Conservation (phyloP, 1,140 invertebrate genomes). For the Saxidomus purpurata region DNA sequence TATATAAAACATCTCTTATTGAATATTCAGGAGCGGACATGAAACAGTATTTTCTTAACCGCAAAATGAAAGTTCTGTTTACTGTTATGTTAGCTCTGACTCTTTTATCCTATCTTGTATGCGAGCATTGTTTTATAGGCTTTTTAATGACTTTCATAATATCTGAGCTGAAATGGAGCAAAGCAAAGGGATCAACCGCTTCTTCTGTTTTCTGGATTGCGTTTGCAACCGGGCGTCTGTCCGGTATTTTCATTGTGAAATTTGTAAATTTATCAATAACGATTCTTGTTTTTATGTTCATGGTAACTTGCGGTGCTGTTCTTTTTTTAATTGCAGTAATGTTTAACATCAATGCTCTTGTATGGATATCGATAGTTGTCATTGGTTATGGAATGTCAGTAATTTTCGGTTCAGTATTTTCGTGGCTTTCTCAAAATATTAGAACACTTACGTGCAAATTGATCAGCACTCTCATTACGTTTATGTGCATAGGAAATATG, state of each 20-base stretch:
- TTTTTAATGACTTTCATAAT: constrained; percentile 49
- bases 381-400: constrained; percentile 44
- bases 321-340: constrained; percentile 14
- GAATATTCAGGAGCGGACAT: background rate
- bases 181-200: constrained; percentile 8
- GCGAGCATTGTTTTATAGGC: constrained; percentile 20
- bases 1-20: background rate
- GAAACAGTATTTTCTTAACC: background rate
- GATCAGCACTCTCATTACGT: constrained; percentile 18
- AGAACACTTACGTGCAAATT: constrained; percentile 35
- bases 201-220: no score
- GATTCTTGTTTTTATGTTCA: background rate
- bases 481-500: background rate
- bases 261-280: background rate
- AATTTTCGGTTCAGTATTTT: constrained; percentile 45
- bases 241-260: constrained; percentile 26
- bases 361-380: constrained; percentile 13
- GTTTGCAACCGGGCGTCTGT: constrained; percentile 17
- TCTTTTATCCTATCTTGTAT: constrained; percentile 1
- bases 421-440: constrained; percentile 47
- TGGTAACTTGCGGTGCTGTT: background rate
- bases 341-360: background rate
- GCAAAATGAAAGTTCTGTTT: constrained; percentile 14
- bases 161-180: background rate
- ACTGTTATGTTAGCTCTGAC: background rate